These are phyloP conservation scores for Tribolium freemani DNA, from an alignment of 2,888 invertebrate genomes.

Conservation along the genomic window DNA sequence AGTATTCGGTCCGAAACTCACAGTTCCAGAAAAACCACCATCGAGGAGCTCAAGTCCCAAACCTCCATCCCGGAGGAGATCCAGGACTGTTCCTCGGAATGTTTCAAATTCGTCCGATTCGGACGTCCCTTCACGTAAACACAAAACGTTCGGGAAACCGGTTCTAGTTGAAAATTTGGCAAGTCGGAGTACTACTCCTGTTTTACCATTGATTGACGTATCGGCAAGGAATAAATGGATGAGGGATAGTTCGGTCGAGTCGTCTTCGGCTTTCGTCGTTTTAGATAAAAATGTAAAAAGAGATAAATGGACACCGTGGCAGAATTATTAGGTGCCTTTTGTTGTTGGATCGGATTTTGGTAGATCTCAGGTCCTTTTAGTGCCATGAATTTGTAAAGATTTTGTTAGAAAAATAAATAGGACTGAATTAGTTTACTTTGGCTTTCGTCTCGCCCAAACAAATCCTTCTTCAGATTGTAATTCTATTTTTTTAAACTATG, in stretches of 20 bases:
- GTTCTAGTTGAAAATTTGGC: conserved; percentile 58
- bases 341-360: conserved; percentile 12
- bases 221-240: conserved; percentile 43
- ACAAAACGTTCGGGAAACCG: conserved; percentile 57
- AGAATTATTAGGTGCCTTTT: conserved; percentile 16
- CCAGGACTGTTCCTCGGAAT: conserved; percentile 15
- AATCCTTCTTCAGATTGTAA: no score
- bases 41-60: conserved; percentile 19
- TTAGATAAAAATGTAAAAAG: conserved; percentile 53
- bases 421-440: background rate
- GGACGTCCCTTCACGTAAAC: conserved; percentile 2
- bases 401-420: background rate
- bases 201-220: conserved; percentile 32
- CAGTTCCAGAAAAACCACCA: conserved; percentile 15
- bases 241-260: conserved; percentile 42
- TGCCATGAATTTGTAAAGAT: conserved; percentile 37
- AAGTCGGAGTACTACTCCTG: conserved; percentile 40
- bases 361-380: conserved; percentile 39
- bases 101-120: conserved; percentile 29
- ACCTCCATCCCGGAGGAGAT: background rate
- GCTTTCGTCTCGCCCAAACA: no score
- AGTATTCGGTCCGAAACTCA: conserved; percentile 45
- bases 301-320: conserved; percentile 48
- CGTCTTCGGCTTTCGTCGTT: conserved; percentile 56
- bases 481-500: no score